Evolutionary conservation across 2,888 invertebrate genomes (phyloP).

Genomic region (Synanthedon myopaeformis): DNA sequence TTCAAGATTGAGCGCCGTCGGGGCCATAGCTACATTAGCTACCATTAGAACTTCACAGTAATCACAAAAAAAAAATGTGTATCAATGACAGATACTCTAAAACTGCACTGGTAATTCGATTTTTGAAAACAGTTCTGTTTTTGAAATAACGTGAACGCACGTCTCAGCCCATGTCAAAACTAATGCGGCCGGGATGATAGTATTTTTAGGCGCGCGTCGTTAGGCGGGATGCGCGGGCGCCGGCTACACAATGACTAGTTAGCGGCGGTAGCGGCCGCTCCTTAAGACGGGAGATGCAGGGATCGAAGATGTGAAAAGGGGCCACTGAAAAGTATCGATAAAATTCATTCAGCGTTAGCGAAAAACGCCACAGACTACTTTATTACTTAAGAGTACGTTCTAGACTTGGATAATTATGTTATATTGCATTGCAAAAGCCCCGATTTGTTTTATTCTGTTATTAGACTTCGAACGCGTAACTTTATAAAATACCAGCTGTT

Average conservation of each 20-base stretch:
- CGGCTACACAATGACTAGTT: conserved; percentile 41
- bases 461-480: too few species aligned
- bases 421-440: too few species aligned
- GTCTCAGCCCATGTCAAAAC: conserved; percentile 34
- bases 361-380: too few species aligned
- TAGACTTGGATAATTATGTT: too few species aligned
- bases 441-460: too few species aligned
- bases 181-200: conserved; percentile 12
- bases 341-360: not conserved
- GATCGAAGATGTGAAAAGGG: conserved; percentile 27
- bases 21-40: conserved; percentile 56
- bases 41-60: conserved; percentile 23
- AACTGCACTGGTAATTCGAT: not conserved
- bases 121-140: conserved; percentile 8
- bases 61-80: not conserved
- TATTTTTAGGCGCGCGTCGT: conserved; percentile 48
- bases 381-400: too few species aligned
- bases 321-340: conserved; percentile 1
- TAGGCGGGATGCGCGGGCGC: conserved; percentile 57
- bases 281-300: conserved; percentile 58
- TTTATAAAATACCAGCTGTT: too few species aligned
- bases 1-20: conserved; percentile 53
- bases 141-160: conserved; percentile 15
- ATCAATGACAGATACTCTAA: not conserved
- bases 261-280: conserved; percentile 29